phyloP scores from a whole-genome alignment of 2,888 invertebrate genomes.

The Teinopalpus imperialis region DNA sequence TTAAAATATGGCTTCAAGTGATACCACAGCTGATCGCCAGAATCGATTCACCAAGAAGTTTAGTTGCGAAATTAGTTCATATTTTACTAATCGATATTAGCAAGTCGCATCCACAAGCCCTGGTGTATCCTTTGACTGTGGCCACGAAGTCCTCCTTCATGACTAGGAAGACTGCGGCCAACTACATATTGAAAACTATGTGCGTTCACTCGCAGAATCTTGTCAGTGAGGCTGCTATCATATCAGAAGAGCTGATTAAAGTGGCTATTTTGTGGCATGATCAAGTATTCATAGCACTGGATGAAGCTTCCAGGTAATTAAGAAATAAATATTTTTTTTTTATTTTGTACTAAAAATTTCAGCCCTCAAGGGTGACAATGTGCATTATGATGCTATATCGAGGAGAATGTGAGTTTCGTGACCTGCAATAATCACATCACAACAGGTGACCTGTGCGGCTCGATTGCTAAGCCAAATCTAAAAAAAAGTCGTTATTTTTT shows the following conservation, averaged over 20 bases:
- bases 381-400: no score
- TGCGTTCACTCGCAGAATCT: constrained; percentile 94
- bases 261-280: constrained; percentile 99
- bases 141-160: constrained; percentile 96
- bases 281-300: constrained; percentile 89
- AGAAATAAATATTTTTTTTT: no score
- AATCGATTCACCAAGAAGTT: constrained; percentile 94
- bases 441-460: no score
- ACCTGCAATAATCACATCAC: no score
- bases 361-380: no score
- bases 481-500: no score
- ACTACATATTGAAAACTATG: constrained; percentile 97
- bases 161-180: constrained; percentile 93
- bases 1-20: constrained; percentile 99
- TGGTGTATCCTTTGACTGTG: constrained; percentile 98
- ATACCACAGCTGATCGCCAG: constrained; percentile 99
- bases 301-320: constrained; percentile 90
- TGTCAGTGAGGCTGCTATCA: constrained; percentile 97
- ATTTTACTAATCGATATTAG: constrained; percentile 97
- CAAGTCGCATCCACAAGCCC: constrained; percentile 97
- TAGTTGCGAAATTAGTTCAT: constrained; percentile 95
- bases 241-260: constrained; percentile 97
- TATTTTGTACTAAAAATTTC: no score
- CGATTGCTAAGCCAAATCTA: no score
- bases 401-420: no score